phyloP scores from a whole-genome alignment of 2,888 invertebrate species.

The Xiphydria camelus region DNA sequence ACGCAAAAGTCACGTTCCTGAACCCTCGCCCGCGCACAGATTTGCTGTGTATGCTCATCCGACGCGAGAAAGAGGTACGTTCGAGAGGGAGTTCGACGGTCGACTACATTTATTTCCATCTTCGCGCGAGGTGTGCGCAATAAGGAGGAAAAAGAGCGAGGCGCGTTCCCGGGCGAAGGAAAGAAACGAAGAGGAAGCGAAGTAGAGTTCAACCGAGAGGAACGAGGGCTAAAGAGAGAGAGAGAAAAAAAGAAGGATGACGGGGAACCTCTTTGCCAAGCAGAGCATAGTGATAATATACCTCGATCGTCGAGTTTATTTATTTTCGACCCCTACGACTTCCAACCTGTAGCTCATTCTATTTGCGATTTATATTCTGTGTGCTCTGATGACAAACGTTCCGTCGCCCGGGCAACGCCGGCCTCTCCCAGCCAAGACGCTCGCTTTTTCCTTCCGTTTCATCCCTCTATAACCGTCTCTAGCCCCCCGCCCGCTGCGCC shows the following conservation, averaged over 20 bases:
- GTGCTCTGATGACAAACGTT: conserved; percentile 30
- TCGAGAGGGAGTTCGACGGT: no score
- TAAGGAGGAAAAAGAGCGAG: neutral
- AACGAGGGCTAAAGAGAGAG: neutral
- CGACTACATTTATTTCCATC: no score
- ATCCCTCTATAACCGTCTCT: neutral
- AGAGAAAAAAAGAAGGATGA: conserved; percentile 3
- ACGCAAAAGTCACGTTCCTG: no score
- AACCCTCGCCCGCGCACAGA: conserved; percentile 24
- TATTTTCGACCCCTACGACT: conserved; percentile 32
- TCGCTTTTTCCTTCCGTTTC: conserved; percentile 1
- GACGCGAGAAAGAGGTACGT: conserved; percentile 22
- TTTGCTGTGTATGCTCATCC: conserved; percentile 24
- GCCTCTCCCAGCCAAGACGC: neutral
- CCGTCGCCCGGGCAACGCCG: conserved; percentile 9
- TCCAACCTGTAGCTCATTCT: conserved; percentile 36
- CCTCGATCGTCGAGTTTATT: conserved; percentile 14
- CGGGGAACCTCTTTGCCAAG: conserved; percentile 4
- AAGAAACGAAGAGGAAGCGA: neutral
- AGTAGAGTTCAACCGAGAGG: neutral
- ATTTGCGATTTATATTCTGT: conserved; percentile 36
- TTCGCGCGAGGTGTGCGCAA: no score
- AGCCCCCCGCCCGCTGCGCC: neutral
- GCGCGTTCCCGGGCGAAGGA: neutral
- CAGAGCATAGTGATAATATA: neutral